These are phyloP conservation scores for Periphyllus acericola DNA, from an alignment of 2,888 invertebrate species.

Conservation along the genomic window DNA sequence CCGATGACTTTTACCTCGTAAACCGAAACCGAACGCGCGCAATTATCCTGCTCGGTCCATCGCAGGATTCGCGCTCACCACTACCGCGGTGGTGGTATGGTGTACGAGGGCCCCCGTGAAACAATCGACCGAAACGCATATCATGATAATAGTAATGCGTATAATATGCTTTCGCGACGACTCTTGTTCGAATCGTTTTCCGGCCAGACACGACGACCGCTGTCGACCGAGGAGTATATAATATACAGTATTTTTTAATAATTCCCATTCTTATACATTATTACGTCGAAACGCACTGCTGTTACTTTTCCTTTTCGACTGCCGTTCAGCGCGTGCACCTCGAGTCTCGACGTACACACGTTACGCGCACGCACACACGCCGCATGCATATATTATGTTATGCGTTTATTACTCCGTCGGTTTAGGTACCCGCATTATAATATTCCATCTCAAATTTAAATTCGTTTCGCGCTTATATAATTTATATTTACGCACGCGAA, in stretches of 20 bases:
- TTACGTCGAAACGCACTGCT: constrained; percentile 12
- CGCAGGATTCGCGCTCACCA: neutral
- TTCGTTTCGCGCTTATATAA: neutral
- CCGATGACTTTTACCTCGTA: too few species aligned
- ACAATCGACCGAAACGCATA: neutral
- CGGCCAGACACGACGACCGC: neutral
- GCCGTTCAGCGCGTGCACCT: neutral
- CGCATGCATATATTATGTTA: neutral
- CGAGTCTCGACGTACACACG: neutral
- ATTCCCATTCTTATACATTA: constrained; percentile 10
- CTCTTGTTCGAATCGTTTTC: neutral
- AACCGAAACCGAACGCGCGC: neutral
- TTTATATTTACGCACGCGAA: neutral
- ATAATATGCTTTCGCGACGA: neutral
- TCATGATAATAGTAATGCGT: neutral
- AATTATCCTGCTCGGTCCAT: neutral
- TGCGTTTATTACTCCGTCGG: neutral
- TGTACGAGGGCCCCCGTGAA: too few species aligned
- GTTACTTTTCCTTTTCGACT: neutral
- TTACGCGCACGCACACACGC: neutral
- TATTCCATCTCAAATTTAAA: neutral
- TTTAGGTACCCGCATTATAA: neutral
- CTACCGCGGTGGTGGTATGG: neutral
- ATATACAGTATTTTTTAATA: neutral
- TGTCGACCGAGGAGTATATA: neutral